Base-by-base conservation (phyloP, 2,797 vertebrate genomes). In the Tarsius wallacei region DNA sequence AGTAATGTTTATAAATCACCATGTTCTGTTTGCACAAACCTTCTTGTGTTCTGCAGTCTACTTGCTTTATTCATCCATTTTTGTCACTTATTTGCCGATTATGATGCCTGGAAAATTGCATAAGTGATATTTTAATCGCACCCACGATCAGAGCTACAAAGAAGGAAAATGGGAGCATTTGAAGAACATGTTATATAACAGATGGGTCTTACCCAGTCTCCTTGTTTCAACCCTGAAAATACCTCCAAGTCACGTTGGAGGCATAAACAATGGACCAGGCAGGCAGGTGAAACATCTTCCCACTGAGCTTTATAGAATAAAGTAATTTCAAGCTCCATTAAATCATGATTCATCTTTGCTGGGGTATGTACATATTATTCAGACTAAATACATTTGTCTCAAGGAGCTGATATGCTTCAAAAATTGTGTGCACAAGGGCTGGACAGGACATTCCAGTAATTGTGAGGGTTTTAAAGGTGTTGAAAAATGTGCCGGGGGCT, bases 301-400 rank as follows among this genome's bases (percentile, higher is more conserved):
- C 19, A 15, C n/a, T 1, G 36, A 36, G 73, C 42, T 86, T 91
- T 63, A 76, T 19, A 9, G 22, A 70, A 1, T 4, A 14, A 36
- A 0, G 84, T 89, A 78, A 93, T 96, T 95, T 97, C 93, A 82
- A 87, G 93, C 94, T 96, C 80, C 95, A 81, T 57, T 81, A 86
- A 90, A 51, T 86, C 74, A 93, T 70, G 76, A 42, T 73, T 59
- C 2, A 53, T 85, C 81, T 95, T 66, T 77, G 31, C 88, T 36
- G 26, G 14, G 28, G 33, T 13, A 68, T 22, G 68, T 1, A 73
- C 92, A n/a, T 64, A 28, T 88, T 64, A 21, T 94, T 14, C 63
- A 51, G 1, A 33, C 87, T 84, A 95, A 90, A 85, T 91, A 7
- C 16, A 2, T 94, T 95, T 89, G 53, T 85, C 93, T 33, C 84